Conservation (phyloP, 2,113 vertebrate genomes). For the Sorex araneus region DNA sequence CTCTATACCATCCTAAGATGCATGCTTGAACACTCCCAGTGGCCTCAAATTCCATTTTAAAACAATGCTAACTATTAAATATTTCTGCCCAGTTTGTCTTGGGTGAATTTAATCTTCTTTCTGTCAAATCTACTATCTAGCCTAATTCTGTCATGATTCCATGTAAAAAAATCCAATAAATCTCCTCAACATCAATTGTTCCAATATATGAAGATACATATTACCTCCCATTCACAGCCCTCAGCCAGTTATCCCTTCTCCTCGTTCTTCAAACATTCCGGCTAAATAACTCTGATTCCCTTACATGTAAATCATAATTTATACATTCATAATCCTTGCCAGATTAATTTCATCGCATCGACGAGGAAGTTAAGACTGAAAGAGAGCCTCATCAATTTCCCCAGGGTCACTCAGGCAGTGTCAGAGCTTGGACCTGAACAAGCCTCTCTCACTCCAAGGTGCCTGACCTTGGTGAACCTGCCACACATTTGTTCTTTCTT, state of each 20-base stretch:
- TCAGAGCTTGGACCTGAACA: conserved; percentile 17
- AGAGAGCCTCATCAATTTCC: neutral
- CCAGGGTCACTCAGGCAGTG: neutral
- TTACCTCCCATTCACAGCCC: neutral
- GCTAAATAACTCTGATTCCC: neutral
- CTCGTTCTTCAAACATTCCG: neutral
- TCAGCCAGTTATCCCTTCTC: too few species aligned
- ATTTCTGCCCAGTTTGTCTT: neutral
- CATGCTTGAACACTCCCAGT: neutral
- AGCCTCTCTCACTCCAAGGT: neutral
- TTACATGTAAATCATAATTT: neutral
- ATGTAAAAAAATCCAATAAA: neutral
- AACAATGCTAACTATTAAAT: neutral
- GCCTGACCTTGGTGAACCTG: neutral
- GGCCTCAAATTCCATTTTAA: neutral
- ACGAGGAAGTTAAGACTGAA: neutral
- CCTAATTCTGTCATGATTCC: conserved; percentile 20
- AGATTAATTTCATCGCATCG: neutral
- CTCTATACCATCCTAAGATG: neutral
- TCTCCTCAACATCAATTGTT: neutral
- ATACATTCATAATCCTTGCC: neutral
- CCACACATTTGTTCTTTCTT: neutral
- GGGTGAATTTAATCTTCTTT: conserved; percentile 11
- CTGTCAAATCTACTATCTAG: conserved; percentile 32
- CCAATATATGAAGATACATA: conserved; percentile 16